Evolutionary conservation across 2,797 vertebrate genomes (phyloP).

Genomic region (Pseudotriccus pelzelni): DNA sequence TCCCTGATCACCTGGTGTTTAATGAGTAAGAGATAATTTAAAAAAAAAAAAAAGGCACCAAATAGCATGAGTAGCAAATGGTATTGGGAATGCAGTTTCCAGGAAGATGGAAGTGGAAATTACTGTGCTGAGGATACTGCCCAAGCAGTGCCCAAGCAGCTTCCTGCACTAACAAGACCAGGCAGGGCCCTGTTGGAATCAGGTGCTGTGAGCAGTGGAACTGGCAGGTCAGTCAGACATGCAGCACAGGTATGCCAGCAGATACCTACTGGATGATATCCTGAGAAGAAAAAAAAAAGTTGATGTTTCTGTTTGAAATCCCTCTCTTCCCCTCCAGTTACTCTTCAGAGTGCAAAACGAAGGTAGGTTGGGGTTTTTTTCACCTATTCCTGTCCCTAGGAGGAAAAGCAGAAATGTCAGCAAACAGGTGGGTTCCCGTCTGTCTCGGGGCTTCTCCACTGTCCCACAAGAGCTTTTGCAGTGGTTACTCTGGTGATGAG

Average conservation of each 20-base stretch:
- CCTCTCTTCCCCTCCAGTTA: not conserved
- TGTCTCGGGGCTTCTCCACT: not conserved
- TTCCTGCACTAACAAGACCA: not conserved
- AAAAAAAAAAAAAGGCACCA: not conserved
- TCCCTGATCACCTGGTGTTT: not conserved
- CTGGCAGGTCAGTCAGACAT: not conserved
- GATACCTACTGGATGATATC: not conserved
- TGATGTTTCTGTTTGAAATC: not conserved
- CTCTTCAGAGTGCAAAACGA: not conserved
- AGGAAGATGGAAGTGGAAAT: not conserved
- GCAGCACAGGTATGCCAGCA: not conserved
- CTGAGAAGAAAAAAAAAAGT: not conserved
- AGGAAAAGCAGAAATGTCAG: not conserved
- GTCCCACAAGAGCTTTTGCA: not conserved
- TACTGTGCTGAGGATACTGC: not conserved
- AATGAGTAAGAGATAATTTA: not conserved
- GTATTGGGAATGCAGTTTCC: not conserved
- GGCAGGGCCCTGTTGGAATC: not conserved
- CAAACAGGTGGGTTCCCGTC: not conserved
- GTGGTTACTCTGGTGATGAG: not conserved
- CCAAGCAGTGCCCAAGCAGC: not conserved
- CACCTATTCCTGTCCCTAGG: not conserved
- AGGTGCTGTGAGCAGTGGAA: not conserved
- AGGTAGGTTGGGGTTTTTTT: not conserved
- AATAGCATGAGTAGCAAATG: not conserved